These are phyloP conservation scores for Drosophila nigricruria DNA, from an alignment of 2,888 invertebrate genomes.

Conservation along the genomic window DNA sequence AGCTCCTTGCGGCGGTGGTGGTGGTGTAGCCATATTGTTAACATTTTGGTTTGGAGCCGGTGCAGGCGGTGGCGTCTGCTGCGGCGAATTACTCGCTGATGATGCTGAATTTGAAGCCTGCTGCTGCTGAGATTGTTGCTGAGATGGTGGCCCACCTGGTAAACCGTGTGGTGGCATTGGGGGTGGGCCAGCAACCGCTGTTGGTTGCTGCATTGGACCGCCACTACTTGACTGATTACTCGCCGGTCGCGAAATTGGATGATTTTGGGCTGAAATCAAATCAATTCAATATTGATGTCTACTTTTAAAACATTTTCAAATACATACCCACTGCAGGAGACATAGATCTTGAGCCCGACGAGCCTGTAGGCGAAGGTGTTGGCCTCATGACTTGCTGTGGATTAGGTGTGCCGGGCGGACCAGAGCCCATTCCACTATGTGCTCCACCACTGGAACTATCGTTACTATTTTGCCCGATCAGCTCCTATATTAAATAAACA, in stretches of 20 bases:
- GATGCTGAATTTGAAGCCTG: conserved; percentile 82
- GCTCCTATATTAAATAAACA: conserved; percentile 87
- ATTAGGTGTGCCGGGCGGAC: conserved; percentile 87
- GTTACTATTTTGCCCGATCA: conserved; percentile 94
- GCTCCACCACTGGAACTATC: conserved; percentile 91
- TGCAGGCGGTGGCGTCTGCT: conserved; percentile 83
- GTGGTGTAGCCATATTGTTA: conserved; percentile 83
- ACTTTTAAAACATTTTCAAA: background rate
- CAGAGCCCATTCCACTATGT: conserved; percentile 89
- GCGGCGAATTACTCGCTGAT: conserved; percentile 83
- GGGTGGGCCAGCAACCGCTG: conserved; percentile 73
- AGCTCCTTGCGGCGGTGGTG: conserved; percentile 74
- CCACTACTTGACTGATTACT: conserved; percentile 90
- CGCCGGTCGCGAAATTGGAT: conserved; percentile 98
- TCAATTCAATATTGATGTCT: background rate
- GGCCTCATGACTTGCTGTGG: conserved; percentile 94
- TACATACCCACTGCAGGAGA: conserved; percentile 97
- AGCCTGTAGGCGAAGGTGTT: conserved; percentile 96
- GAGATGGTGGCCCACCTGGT: conserved; percentile 76
- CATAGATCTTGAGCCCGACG: conserved; percentile 98
- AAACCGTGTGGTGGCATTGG: conserved; percentile 81
- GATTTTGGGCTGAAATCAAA: conserved; percentile 89
- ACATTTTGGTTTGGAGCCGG: conserved; percentile 82
- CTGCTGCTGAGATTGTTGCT: conserved; percentile 83
- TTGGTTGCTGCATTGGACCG: conserved; percentile 82